These are phyloP conservation scores for Notarius quadriscutis DNA, from an alignment of 2,113 vertebrate genomes.

Conservation along the genomic window DNA sequence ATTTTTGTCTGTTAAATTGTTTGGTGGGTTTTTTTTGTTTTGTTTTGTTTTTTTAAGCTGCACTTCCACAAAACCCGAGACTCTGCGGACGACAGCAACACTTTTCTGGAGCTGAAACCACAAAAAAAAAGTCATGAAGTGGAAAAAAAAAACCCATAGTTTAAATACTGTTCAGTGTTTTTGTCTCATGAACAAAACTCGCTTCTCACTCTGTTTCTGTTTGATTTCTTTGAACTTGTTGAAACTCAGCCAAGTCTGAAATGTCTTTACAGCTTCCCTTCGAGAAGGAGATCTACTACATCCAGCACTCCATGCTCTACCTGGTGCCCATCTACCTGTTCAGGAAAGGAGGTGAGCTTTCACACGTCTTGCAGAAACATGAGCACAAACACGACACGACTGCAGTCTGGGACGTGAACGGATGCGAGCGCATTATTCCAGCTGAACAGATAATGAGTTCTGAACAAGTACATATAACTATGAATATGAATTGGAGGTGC, in stretches of 20 bases:
- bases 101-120: too few relatives aligned
- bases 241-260: background rate
- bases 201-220: background rate
- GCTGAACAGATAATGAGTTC: background rate
- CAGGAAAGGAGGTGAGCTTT: conserved; percentile 89
- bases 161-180: background rate
- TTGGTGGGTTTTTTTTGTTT: background rate
- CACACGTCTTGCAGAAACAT: background rate
- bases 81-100: too few relatives aligned
- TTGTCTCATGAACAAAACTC: background rate
- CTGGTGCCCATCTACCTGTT: conserved; percentile 94
- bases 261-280: conserved; percentile 84
- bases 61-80: too few relatives aligned
- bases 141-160: too few relatives aligned
- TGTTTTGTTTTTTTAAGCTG: too few relatives aligned
- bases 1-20: background rate
- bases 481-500: background rate
- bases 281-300: conserved; percentile 95
- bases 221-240: background rate
- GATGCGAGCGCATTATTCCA: background rate
- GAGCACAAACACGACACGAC: background rate
- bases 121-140: too few relatives aligned
- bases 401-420: background rate
- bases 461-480: background rate
- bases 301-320: conserved; percentile 96